Percentiles rank a stretch among this genome's conserved stretches.
These are phyloP conservation scores for Scaptomyza caliginosa DNA, from an alignment of 2,888 invertebrate species.

Conservation along the genomic window DNA sequence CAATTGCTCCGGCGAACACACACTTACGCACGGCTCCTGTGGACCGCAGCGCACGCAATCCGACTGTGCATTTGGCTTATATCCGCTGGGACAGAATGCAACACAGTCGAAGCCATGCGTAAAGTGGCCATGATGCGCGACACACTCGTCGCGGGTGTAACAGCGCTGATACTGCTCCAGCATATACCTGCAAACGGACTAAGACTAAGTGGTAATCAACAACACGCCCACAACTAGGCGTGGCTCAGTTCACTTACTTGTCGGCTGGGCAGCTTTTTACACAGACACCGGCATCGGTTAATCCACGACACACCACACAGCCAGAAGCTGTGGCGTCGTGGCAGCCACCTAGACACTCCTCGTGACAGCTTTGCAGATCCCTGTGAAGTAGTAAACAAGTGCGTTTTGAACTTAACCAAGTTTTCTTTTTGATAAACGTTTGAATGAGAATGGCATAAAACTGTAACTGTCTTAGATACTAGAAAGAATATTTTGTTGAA, in stretches of 20 bases:
- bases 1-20: constrained; percentile 49
- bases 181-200: constrained; percentile 60
- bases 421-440: background rate
- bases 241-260: constrained; percentile 85
- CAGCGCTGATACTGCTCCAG: constrained; percentile 85
- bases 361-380: constrained; percentile 86
- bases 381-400: constrained; percentile 35
- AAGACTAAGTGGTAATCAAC: constrained; percentile 27
- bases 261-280: constrained; percentile 87
- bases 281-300: constrained; percentile 86
- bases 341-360: constrained; percentile 93
- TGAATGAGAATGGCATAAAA: background rate
- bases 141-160: constrained; percentile 89
- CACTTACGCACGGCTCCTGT: constrained; percentile 56
- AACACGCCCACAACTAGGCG: background rate
- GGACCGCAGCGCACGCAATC: constrained; percentile 55
- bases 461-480: background rate
- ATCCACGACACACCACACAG: constrained; percentile 89
- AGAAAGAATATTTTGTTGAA: no score
- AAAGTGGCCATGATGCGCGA: constrained; percentile 65
- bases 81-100: constrained; percentile 67
- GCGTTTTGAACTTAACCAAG: background rate
- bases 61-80: constrained; percentile 31
- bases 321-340: constrained; percentile 82
- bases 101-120: constrained; percentile 59